Conservation (phyloP, 2,888 invertebrate genomes). For the Chloroclysta siterata region DNA sequence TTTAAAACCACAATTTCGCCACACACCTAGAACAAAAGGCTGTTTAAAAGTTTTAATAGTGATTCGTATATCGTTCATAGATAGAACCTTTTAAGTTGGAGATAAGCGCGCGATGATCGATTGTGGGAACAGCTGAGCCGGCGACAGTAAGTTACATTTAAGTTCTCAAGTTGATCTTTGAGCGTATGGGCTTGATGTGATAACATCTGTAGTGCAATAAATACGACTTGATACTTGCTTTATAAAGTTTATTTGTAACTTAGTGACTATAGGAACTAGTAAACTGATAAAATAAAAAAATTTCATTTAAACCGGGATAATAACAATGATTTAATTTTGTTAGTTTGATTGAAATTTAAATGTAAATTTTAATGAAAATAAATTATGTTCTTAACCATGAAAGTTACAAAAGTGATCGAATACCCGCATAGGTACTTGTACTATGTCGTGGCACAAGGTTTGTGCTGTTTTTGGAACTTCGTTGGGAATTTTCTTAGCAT, state of each 20-base stretch:
- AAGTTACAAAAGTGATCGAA: too few relatives aligned
- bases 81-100: constrained; percentile 77
- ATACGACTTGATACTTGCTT: constrained; percentile 59
- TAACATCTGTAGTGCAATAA: constrained; percentile 58
- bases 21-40: constrained; percentile 49
- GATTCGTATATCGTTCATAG: constrained; percentile 68
- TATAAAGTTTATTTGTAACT: background rate
- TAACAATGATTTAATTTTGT: too few relatives aligned
- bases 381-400: too few relatives aligned
- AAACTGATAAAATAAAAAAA: background rate
- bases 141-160: constrained; percentile 81
- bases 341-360: too few relatives aligned
- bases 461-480: too few relatives aligned
- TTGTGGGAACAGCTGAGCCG: constrained; percentile 76
- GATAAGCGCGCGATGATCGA: constrained; percentile 80
- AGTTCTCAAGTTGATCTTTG: constrained; percentile 68
- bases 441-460: too few relatives aligned
- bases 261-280: too few relatives aligned
- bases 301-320: too few relatives aligned
- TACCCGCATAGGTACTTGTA: too few relatives aligned
- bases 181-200: constrained; percentile 69
- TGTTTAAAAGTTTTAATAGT: constrained; percentile 49
- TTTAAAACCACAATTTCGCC: background rate
- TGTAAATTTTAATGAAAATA: too few relatives aligned
- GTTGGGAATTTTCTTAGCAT: too few relatives aligned